Evolutionary conservation across 2,113 vertebrate species (phyloP), one percentile per base, ranked within the genome.

Genomic region (Lasiurus borealis): DNA sequence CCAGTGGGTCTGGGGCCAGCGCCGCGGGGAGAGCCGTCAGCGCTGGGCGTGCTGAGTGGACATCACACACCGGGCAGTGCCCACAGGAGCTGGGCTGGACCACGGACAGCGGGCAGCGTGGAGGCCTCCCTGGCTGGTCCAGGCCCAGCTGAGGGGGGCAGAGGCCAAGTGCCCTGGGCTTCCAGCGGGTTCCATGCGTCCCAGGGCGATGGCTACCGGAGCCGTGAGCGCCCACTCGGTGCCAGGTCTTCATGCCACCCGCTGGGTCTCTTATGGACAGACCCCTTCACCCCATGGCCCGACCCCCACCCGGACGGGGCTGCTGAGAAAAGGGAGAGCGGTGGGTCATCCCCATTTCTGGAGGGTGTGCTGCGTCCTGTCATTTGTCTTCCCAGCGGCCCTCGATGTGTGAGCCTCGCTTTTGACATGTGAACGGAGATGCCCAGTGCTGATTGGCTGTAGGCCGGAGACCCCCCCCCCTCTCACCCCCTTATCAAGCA

Each of bases 51-150:
- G 84, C 93, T n/a, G 68, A 77, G 68, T n/a, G 16, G 18, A 62
- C 93, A 25, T 34, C 31, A 3, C 4, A 2, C 23, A 1, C 0
- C 0, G 85, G 88, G 36, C 80, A 31, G 66, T 62, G 89, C 57
- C 73, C 21, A 1, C 84, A 14, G 78, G 66, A 34, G 66, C 80
- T 69, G 0, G 8, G 77, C 48, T 0, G 0, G 36, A 48, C 40
- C 11, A 0, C 0, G 0, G 36, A 29, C 46, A 2, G 11, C 0
- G 0, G 66, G 48, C 7, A 11, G 40, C 0, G 1, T 52, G 1
- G 73, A 36, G 34, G 64, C 46, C 29, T 76, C 59, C 31, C 13
- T 0, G 3, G 15, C 68, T 12, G 3, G 44, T 19, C 75, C 50
- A 1, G 11, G 12, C 73, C 85, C 27, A 15, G 54, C 9, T 0